Base-by-base conservation (phyloP, 2,888 invertebrate genomes). In the Rotaria magnacalcarata region DNA sequence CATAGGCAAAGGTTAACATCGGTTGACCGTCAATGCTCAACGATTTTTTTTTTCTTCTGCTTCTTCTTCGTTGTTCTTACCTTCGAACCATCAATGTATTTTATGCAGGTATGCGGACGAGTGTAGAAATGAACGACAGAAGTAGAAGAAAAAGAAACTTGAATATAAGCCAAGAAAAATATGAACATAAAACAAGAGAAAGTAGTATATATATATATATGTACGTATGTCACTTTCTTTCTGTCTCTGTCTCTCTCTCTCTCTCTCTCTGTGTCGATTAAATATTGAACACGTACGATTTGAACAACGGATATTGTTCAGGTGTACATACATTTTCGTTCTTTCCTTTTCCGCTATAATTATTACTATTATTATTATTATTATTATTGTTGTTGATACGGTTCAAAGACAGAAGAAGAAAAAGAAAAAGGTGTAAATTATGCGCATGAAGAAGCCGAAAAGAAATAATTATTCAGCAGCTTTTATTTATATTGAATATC, bases 1-100 rank as follows among this genome's bases (percentile, higher is more conserved):
- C 34, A 27, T 67, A 67, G 67, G 67, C 67, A 67, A 67, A 67
- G 67, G 67, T 67, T 67, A 67, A 67, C 67, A 67, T 67, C 67
- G 67, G 67, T 67, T 67, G 67, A 67, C 67, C 67, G 67, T 67
- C 67, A 34, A 67, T 67, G 67, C 67, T 67, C 67, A 67, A 34
- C 67, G 34, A 27, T 67, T 34, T 27, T 34, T 67, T 41, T 67
- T 6, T 67, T 34, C n/a, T n/a, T n/a, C n/a, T n/a, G n/a, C 19
- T 34, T 67, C 67, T 67, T 67, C 67, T 67, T 34, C 6, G 34
- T 16, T 67, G 67, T 67, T 67, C 67, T 67, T 67, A 67, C 67
- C 67, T 67, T 67, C 67, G 67, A 19, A 67, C 27, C 7, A 56
- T 24, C 56, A 24, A 56, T 56, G 14, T 56, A 24, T 56, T 34